Percentiles rank a stretch among this genome's conserved stretches.
Conservation (phyloP, 2,113 vertebrate genomes). For the Platysternon megacephalum region DNA sequence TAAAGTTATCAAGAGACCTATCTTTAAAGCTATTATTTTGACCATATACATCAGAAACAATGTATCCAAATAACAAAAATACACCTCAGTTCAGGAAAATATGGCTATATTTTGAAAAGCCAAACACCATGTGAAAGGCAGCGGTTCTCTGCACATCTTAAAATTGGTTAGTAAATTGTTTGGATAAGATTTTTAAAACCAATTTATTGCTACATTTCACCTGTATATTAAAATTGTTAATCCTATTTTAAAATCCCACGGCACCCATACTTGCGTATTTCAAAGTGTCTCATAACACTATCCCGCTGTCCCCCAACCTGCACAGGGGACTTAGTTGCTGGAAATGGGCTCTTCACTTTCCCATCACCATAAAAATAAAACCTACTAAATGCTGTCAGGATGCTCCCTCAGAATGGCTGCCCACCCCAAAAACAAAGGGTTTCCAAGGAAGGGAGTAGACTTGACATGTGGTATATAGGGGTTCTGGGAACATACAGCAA, state of each 20-base stretch:
- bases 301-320: not conserved
- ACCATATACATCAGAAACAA: not conserved
- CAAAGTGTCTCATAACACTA: rapidly evolving
- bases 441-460: not conserved
- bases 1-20: not conserved
- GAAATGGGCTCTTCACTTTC: rapidly evolving
- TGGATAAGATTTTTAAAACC: not conserved
- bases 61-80: not conserved
- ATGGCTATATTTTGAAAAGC: not conserved
- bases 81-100: not conserved
- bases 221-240: not conserved
- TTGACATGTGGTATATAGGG: rapidly evolving
- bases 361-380: not conserved
- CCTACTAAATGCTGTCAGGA: not conserved
- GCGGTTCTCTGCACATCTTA: not conserved
- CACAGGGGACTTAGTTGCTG: not conserved
- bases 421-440: not conserved
- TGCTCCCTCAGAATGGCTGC: not conserved
- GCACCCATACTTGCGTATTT: not conserved
- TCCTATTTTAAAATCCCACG: not conserved
- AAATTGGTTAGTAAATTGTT: not conserved
- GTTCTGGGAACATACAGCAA: not conserved
- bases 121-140: not conserved
- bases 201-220: not conserved
- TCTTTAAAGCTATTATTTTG: not conserved